phyloP scores from a whole-genome alignment of 2,113 vertebrate genomes.

The Gallinago media region DNA sequence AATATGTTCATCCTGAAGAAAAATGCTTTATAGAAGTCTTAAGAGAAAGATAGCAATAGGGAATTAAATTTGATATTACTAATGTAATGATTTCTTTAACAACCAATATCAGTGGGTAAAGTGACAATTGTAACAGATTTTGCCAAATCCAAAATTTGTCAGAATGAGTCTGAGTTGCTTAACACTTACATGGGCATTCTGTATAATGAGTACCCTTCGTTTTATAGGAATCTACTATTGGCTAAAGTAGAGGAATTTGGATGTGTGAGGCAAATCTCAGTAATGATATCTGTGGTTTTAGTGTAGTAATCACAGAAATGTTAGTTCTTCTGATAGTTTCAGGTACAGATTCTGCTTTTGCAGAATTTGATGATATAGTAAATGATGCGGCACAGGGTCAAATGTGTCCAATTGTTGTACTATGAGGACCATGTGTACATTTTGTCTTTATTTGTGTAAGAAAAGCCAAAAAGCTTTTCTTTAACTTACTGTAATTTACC shows the following conservation, averaged over 20 bases:
- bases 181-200: background rate
- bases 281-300: background rate
- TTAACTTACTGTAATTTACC: conserved; percentile 23
- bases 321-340: background rate
- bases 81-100: background rate
- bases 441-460: background rate
- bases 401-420: background rate
- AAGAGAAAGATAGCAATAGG: background rate
- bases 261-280: background rate
- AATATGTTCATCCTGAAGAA: background rate
- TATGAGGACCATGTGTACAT: background rate
- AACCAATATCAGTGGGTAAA: background rate
- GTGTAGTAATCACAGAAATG: background rate
- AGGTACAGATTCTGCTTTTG: background rate
- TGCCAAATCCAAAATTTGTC: background rate
- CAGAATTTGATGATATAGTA: background rate
- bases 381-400: background rate
- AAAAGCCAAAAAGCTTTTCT: background rate
- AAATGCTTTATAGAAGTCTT: background rate
- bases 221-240: background rate
- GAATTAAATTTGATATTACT: background rate
- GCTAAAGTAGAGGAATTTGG: background rate
- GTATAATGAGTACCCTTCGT: background rate
- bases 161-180: background rate
- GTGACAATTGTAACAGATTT: background rate